Evolutionary conservation across 2,113 vertebrate species (phyloP).

Genomic region (Nothoprocta pentlandii): DNA sequence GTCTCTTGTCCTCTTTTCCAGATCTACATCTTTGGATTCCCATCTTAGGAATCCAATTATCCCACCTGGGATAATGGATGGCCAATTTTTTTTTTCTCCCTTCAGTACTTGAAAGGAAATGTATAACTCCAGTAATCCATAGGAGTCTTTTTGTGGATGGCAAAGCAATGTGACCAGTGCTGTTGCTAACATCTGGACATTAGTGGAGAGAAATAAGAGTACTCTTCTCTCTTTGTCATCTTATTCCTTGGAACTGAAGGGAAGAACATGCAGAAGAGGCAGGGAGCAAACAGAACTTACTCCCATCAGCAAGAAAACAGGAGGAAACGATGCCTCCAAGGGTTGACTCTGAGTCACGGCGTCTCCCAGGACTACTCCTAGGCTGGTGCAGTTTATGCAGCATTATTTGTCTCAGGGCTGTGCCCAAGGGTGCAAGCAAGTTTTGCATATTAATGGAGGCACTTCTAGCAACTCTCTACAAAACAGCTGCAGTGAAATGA

Average conservation of each 20-base stretch:
- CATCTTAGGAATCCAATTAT: neutral
- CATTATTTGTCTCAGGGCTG: conserved; percentile 41
- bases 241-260: neutral
- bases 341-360: conserved; percentile 40
- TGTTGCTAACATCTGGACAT: neutral
- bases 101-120: neutral
- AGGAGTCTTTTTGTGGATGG: neutral
- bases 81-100: neutral
- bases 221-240: neutral
- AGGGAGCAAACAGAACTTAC: conserved; percentile 43
- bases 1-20: neutral
- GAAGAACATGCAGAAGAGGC: conserved; percentile 7
- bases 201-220: neutral
- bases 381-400: conserved; percentile 44
- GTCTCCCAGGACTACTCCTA: conserved; percentile 52
- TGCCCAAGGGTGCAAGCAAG: conserved; percentile 1
- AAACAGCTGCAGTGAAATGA: neutral
- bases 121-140: neutral
- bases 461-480: neutral
- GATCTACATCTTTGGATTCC: neutral
- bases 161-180: too few relatives aligned
- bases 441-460: conserved; percentile 49
- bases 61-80: neutral
- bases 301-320: conserved; percentile 39
- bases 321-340: conserved; percentile 48